Percentiles rank a stretch among this genome's conserved stretches.
Evolutionary conservation across 1,140 invertebrate genomes (phyloP).

Genomic region (Nephotettix cincticeps): DNA sequence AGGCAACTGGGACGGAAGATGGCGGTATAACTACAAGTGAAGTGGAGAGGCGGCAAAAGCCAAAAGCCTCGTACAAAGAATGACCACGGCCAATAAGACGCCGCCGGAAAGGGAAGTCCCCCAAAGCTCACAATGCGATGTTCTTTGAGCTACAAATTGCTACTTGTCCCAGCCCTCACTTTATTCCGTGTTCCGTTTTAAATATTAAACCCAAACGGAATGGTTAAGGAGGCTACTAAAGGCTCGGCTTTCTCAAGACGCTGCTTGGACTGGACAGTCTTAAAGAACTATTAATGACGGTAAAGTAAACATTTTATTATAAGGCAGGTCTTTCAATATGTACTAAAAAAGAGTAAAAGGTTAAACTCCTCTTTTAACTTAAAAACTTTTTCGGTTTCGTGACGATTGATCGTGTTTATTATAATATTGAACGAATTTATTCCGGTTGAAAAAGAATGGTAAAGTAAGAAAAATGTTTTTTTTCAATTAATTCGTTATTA

Average conservation of each 20-base stretch:
- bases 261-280: no score
- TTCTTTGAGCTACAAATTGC: slow-evolving; percentile 3
- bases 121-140: neutral
- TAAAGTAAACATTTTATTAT: neutral
- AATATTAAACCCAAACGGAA: slow-evolving; percentile 5
- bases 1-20: no score
- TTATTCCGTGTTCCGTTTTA: neutral
- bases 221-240: neutral
- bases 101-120: neutral
- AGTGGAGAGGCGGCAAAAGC: neutral
- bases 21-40: no score
- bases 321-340: no score
- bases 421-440: no score
- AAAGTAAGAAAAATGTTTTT: no score
- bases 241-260: neutral
- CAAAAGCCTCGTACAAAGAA: neutral
- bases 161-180: neutral
- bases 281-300: neutral
- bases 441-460: no score
- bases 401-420: no score
- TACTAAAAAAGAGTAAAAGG: no score
- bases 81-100: neutral
- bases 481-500: no score
- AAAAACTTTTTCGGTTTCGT: no score
- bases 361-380: no score